Evolutionary conservation across 2,888 invertebrate species (phyloP), one percentile per base, ranked within the genome.

Genomic region (Nasonia oneida): DNA sequence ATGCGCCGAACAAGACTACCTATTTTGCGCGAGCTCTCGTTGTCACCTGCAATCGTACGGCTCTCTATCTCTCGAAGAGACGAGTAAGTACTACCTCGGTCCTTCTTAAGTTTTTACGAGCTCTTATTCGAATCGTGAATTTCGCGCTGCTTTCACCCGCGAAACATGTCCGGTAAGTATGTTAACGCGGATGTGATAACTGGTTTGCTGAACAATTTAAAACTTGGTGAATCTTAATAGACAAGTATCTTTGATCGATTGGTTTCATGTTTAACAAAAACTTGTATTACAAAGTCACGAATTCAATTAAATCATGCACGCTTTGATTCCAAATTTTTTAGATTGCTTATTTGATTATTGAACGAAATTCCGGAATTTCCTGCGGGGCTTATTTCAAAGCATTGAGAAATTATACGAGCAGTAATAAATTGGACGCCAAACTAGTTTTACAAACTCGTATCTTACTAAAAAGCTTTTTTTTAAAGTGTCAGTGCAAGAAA

Each of bases 1-100:
- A 90, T 91, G 91, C 91, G 91, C 91, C 87, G 77, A 81, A 42
- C 81, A 77, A 70, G 84, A 85, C 81, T 57, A 37, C 37, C 37
- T 37, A 70, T 61, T 83, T 85, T 78, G 76, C 86, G 86, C 12
- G 18, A 77, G 84, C 77, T 85, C 86, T 81, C 74, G 81, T 88
- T 89, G 87, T 89, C 88, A 90, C 89, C 87, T 89, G 87, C 85
- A 87, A 88, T 89, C 90, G 86, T 67, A 71, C 50, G 71, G n/a
- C 37, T 53, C 53, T 47, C 75, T 71, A 61, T 39, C 67, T 57
- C 47, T n/a, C n/a, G 18, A 14, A 12, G 29, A 15, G 47, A 64
- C 57, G 57, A 53, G 42, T 5, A 37, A 83, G 71, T 83, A 12
- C 42, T 39, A 4, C 39, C 53, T 77, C n/a, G 42, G 23, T n/a